Conservation (phyloP, 1,140 invertebrate genomes). For the Scaptomyza montana region DNA sequence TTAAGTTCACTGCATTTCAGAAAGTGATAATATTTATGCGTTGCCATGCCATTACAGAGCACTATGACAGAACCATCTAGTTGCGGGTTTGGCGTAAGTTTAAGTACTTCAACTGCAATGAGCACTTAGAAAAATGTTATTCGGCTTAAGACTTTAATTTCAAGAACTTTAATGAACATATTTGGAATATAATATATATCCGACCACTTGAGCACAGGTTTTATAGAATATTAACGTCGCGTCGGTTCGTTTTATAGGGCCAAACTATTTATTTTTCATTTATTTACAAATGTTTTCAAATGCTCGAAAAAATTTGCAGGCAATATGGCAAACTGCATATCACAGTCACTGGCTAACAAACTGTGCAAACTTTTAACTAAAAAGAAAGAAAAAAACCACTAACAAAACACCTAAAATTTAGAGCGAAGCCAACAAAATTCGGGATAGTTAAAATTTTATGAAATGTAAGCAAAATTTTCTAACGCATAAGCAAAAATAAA, state of each 20-base stretch:
- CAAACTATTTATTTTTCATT: neutral
- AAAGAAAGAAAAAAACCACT: conserved; percentile 15
- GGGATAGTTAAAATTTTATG: conserved; percentile 56
- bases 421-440: conserved; percentile 2
- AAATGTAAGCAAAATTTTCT: conserved; percentile 69
- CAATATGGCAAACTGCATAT: conserved; percentile 38
- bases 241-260: neutral
- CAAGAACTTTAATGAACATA: too few species aligned
- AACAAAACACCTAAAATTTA: conserved; percentile 2
- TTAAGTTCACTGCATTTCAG: too few species aligned
- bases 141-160: too few species aligned
- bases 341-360: conserved; percentile 51
- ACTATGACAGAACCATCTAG: too few species aligned
- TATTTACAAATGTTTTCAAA: conserved; percentile 1
- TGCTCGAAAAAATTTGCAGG: conserved; percentile 2
- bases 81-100: too few species aligned
- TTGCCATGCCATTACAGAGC: too few species aligned
- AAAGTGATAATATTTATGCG: too few species aligned
- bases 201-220: neutral
- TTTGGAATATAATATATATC: too few species aligned
- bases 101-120: too few species aligned
- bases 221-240: neutral
- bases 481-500: conserved; percentile 12
- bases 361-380: conserved; percentile 58
- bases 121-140: too few species aligned